phyloP scores from a whole-genome alignment of 2,113 vertebrate genomes.

The Oryzias woworae region DNA sequence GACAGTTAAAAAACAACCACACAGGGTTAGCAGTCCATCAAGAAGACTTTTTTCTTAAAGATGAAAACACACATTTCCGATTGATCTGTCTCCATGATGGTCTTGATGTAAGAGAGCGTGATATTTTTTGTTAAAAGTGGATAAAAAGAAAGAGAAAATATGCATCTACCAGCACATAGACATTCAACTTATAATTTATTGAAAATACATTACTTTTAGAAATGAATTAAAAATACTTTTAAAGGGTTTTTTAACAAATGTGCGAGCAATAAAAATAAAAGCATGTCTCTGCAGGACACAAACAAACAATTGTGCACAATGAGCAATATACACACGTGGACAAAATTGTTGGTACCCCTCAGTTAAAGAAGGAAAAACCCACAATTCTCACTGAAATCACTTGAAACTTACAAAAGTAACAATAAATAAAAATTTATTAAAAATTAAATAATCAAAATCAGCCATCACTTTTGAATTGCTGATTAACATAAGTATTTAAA shows the following conservation, averaged over 20 bases:
- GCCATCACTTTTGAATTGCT: no score
- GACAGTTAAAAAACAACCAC: conserved; percentile 50
- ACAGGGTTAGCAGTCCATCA: conserved; percentile 40
- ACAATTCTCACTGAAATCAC: no score
- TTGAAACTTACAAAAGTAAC: no score
- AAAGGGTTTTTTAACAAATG: neutral
- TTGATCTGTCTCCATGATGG: conserved; percentile 41
- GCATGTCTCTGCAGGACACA: no score
- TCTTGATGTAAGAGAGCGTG: conserved; percentile 31
- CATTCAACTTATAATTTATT: conserved; percentile 29
- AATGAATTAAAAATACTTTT: neutral
- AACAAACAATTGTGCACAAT: no score
- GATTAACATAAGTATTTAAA: no score
- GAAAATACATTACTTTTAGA: conserved; percentile 4
- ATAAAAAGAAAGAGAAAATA: conserved; percentile 6
- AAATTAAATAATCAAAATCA: no score
- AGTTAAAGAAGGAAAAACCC: no score
- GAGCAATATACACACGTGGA: no score
- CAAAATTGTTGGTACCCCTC: no score
- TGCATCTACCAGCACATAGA: neutral
- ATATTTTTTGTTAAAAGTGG: conserved; percentile 30
- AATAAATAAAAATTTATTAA: no score
- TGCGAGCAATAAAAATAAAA: no score
- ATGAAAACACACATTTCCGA: conserved; percentile 45
- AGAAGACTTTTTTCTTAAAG: conserved; percentile 53